phyloP scores from a whole-genome alignment of 1,140 invertebrate genomes.

The Atopsyche davidsoni region DNA sequence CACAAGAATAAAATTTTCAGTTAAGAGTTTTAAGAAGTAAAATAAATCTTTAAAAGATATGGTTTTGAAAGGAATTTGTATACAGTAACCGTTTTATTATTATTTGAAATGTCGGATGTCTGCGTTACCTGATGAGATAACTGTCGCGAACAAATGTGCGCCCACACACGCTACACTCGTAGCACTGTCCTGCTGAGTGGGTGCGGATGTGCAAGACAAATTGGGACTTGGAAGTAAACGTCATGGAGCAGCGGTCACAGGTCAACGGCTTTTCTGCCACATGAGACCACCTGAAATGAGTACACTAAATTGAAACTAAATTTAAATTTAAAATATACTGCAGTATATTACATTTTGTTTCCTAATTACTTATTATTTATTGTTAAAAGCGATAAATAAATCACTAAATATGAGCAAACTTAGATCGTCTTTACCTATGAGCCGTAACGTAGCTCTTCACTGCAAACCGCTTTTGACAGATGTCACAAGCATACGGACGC shows the following conservation, averaged over 20 bases:
- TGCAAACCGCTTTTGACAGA: conserved; percentile 69
- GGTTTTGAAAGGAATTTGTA: background rate
- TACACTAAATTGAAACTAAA: conserved; percentile 5
- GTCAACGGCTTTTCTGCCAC: conserved; percentile 65
- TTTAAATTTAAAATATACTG: too few relatives aligned
- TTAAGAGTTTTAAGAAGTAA: conserved; percentile 7
- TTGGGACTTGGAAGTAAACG: conserved; percentile 64
- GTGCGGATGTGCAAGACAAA: conserved; percentile 68
- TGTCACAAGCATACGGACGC: conserved; percentile 66
- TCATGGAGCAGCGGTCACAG: conserved; percentile 64
- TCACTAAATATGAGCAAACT: background rate
- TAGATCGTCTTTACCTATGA: conserved; percentile 46
- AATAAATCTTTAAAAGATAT: too few relatives aligned
- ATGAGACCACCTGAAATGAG: conserved; percentile 61
- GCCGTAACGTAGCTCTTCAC: conserved; percentile 72
- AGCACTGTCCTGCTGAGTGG: conserved; percentile 61
- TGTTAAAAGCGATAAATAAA: conserved; percentile 4
- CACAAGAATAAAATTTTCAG: background rate
- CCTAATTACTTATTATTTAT: too few relatives aligned
- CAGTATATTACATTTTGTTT: too few relatives aligned
- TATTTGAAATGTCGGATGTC: conserved; percentile 1
- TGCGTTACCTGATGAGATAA: conserved; percentile 60
- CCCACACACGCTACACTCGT: conserved; percentile 66
- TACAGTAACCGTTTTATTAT: background rate
- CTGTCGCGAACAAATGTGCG: conserved; percentile 67